Base-by-base conservation (phyloP, 2,797 vertebrate genomes). In the Tachyglossus aculeatus region DNA sequence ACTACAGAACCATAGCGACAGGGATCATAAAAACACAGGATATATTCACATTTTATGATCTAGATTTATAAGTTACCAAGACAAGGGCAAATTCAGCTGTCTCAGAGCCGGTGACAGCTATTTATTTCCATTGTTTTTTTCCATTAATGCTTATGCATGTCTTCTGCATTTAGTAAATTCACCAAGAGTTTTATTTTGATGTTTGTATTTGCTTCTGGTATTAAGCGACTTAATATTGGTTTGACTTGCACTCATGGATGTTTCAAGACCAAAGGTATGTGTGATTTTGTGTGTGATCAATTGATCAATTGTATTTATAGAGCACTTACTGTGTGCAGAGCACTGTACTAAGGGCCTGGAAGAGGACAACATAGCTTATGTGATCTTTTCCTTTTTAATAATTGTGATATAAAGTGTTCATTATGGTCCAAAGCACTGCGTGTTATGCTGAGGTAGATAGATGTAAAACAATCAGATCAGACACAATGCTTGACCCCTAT, bases 51-150 rank as follows among this genome's bases (percentile, higher is more conserved):
- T 78, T 78, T 81, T 80, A 76, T 80, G 76, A 71, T 67, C 65
- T 67, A 69, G 74, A 74, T 76, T 76, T 87, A 69, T 58, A 81
- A 67, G 74, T 25, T 67, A 68, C 65, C 68, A 78, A 77, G 66
- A 65, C 67, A 66, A 70, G 37, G 24, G 68, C 41, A 78, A 40
- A 76, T 80, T 71, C 67, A 77, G 31, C 76, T 25, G 24, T 66
- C 45, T 69, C 33, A 29, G 13, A 73, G 71, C 75, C 73, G 61
- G 60, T 77, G 75, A 47, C 52, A 60, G 71, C 83, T 76, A 61
- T 68, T 84, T 86, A 76, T 83, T 83, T 74, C 63, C 62, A 27
- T 59, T 63, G 43, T 63, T 83, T 80, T 72, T 71, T n/a, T 62
- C 79, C 73, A 80, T 85, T 71, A 83, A 67, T 15, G 6, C 31